These are phyloP conservation scores for Altica lythri DNA, from an alignment of 2,888 invertebrate species.

Conservation along the genomic window DNA sequence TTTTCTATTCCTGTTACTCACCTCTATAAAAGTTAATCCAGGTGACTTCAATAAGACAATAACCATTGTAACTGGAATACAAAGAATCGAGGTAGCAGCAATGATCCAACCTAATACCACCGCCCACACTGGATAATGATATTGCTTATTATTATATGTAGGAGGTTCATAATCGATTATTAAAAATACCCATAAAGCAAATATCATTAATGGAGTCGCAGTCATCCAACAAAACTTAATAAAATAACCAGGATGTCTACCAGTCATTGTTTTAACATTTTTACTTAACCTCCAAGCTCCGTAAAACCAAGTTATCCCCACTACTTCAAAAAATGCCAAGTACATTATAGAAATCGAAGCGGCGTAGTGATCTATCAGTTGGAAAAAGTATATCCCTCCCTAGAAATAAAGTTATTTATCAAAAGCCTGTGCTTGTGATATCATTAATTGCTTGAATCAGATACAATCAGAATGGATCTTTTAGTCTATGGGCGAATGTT, in stretches of 20 bases:
- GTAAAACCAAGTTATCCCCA: slow-evolving; percentile 91
- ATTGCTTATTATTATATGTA: slow-evolving; percentile 79
- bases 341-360: slow-evolving; percentile 90
- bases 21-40: slow-evolving; percentile 74
- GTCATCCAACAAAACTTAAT: slow-evolving; percentile 86
- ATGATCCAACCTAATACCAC: slow-evolving; percentile 86
- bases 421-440: too few relatives aligned
- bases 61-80: slow-evolving; percentile 83
- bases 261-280: slow-evolving; percentile 91
- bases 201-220: slow-evolving; percentile 77
- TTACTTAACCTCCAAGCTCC: slow-evolving; percentile 79
- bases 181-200: slow-evolving; percentile 87
- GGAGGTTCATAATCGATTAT: slow-evolving; percentile 87
- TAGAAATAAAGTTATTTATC: too few relatives aligned
- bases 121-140: slow-evolving; percentile 83
- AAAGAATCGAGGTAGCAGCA: slow-evolving; percentile 79
- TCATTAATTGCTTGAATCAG: too few relatives aligned
- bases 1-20: slow-evolving; percentile 57
- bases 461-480: too few relatives aligned
- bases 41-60: slow-evolving; percentile 72
- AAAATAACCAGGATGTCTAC: slow-evolving; percentile 76
- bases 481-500: too few relatives aligned
- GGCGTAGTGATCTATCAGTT: slow-evolving; percentile 92
- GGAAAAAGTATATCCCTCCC: slow-evolving; percentile 92
- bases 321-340: slow-evolving; percentile 90